Percentiles rank a stretch among this genome's conserved stretches.
phyloP scores from a whole-genome alignment of 2,888 invertebrate species.

The Megaustenia siamemsis region DNA sequence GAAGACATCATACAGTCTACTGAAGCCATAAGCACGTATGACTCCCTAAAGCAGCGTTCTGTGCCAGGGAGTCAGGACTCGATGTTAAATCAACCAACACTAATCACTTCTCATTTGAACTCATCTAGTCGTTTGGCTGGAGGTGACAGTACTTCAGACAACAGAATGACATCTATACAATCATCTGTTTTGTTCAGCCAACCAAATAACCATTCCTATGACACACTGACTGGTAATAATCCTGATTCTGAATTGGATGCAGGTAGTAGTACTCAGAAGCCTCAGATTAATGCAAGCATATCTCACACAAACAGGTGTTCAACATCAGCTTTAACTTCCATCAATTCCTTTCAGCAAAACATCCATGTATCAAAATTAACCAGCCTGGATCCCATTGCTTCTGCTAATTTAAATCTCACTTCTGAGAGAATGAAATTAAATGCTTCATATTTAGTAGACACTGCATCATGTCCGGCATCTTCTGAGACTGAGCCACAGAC shows the following conservation, averaged over 20 bases:
- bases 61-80: not conserved
- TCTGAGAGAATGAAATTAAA: not conserved
- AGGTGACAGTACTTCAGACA: not conserved
- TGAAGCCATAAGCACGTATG: not conserved
- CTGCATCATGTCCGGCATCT: not conserved
- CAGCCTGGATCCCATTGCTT: not conserved
- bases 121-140: not conserved
- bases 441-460: not conserved
- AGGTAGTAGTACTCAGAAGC: not conserved
- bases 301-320: not conserved
- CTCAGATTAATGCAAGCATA: not conserved
- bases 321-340: not conserved
- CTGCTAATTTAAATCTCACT: not conserved
- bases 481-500: not conserved
- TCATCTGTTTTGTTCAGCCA: no score
- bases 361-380: not conserved
- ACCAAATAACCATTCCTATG: not conserved
- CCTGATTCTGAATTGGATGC: not conserved
- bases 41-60: not conserved
- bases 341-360: not conserved
- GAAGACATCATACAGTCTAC: not conserved
- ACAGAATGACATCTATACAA: not conserved
- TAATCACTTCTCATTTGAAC: not conserved
- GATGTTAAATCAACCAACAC: not conserved
- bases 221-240: not conserved